Conservation (phyloP, 2,797 vertebrate genomes). For the Lagodon rhomboides region DNA sequence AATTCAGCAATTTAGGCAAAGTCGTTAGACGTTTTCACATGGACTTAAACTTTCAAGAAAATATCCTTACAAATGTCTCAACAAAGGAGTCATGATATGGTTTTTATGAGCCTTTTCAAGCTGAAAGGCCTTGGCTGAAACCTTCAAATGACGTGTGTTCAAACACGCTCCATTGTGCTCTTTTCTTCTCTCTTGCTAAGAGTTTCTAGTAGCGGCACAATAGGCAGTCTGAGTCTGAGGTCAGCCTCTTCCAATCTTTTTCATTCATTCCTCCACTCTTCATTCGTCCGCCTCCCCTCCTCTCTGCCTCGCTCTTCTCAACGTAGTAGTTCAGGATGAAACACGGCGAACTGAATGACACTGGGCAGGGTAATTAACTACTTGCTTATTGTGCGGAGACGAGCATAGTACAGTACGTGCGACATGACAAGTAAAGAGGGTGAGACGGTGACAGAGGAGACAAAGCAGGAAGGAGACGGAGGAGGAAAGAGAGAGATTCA, state of each 20-base stretch:
- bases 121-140: slow-evolving; percentile 12
- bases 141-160: neutral
- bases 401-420: slow-evolving; percentile 7
- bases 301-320: slow-evolving; percentile 3
- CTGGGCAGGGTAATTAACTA: slow-evolving; percentile 59
- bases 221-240: neutral
- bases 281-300: neutral
- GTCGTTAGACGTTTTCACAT: neutral
- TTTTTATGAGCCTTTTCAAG: neutral
- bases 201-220: neutral
- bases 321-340: slow-evolving; percentile 39
- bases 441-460: slow-evolving; percentile 25
- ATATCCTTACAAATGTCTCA: neutral
- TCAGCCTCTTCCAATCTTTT: slow-evolving; percentile 8
- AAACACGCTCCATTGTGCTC: neutral
- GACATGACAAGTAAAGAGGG: slow-evolving; percentile 21
- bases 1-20: neutral
- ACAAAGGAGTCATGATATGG: neutral
- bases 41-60: neutral
- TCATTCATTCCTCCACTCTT: slow-evolving; percentile 32
- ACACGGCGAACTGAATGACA: slow-evolving; percentile 55
- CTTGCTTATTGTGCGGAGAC: slow-evolving; percentile 55
- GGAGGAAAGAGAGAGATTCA: neutral
- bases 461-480: neutral
- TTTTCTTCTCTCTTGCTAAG: slow-evolving; percentile 16